Conservation (phyloP, 37 sponge, comb jelly and placozoan genomes). For the Halisarca cf. caerulea region DNA sequence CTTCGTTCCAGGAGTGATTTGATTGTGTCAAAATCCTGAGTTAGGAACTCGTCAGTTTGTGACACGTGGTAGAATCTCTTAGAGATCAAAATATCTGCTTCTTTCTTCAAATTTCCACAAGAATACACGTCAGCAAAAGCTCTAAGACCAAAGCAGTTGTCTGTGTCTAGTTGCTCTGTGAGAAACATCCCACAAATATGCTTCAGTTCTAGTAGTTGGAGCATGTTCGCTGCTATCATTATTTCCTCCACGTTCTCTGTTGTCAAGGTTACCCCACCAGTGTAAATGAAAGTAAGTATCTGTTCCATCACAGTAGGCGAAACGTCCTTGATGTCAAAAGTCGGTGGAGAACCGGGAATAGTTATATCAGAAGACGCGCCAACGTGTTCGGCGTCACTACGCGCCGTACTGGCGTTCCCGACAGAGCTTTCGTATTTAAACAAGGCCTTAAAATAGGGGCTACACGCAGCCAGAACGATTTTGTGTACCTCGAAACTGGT, state of each 20-base stretch:
- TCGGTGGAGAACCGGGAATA: constrained; percentile 20
- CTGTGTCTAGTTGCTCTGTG: constrained; percentile 74
- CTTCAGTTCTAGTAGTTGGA: constrained; percentile 81
- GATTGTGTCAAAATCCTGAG: constrained; percentile 46
- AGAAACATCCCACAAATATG: constrained; percentile 78
- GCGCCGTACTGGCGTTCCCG: constrained; percentile 13
- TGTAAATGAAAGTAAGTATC: constrained; percentile 65
- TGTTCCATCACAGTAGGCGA: constrained; percentile 31
- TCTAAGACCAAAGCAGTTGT: constrained; percentile 84
- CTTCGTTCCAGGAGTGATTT: constrained; percentile 65
- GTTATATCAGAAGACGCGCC: constrained; percentile 24
- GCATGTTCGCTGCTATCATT: constrained; percentile 82
- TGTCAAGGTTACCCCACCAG: constrained; percentile 27
- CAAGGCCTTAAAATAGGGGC: constrained; percentile 32
- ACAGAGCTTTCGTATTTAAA: constrained; percentile 20
- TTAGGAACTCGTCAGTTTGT: constrained; percentile 80
- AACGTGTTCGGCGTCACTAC: neutral
- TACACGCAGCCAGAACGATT: constrained; percentile 30
- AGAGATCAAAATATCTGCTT: constrained; percentile 67
- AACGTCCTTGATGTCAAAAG: constrained; percentile 60
- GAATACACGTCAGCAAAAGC: constrained; percentile 80
- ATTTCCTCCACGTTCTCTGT: constrained; percentile 85
- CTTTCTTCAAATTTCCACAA: constrained; percentile 67
- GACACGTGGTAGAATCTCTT: constrained; percentile 74
- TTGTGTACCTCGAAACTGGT: constrained; percentile 31